Conservation (phyloP, 2,113 vertebrate genomes). For the Tetrao urogallus region DNA sequence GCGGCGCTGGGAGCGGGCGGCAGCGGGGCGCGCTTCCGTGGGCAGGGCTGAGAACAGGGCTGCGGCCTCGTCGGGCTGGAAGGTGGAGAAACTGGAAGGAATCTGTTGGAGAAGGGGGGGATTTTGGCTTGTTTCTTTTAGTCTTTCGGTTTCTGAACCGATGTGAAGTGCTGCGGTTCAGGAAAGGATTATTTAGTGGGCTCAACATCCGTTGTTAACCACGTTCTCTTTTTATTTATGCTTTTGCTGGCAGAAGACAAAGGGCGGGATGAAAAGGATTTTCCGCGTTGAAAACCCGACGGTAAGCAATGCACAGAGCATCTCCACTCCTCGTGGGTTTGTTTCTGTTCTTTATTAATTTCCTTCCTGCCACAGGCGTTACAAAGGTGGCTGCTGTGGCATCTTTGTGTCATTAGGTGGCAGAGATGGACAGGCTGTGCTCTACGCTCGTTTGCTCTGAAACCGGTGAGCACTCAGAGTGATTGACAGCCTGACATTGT, state of each 20-base stretch:
- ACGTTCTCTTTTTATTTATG: rapidly evolving
- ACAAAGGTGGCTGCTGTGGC: conserved; percentile 51
- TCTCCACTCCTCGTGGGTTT: rapidly evolving
- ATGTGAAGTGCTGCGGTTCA: rapidly evolving
- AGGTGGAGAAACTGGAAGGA: rapidly evolving
- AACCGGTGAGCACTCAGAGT: conserved; percentile 68
- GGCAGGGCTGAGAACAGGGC: rapidly evolving
- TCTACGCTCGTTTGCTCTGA: conserved; percentile 73
- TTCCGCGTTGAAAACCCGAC: rapidly evolving
- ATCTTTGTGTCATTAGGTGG: conserved; percentile 72
- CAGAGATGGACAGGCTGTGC: conserved; percentile 75
- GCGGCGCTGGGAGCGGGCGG: too few species aligned
- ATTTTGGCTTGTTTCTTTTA: rapidly evolving
- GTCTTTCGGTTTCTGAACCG: rapidly evolving
- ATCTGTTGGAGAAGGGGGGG: rapidly evolving
- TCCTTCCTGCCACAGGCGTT: conserved; percentile 55
- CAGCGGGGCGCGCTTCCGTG: rapidly evolving
- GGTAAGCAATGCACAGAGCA: background rate
- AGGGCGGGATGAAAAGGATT: background rate
- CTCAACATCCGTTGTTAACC: rapidly evolving
- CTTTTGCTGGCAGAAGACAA: background rate
- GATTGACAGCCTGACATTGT: conserved; percentile 74
- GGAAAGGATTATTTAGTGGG: rapidly evolving
- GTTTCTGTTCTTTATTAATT: background rate
- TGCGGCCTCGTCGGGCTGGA: rapidly evolving